A percentile compares a stretch with the other conserved stretches of the same genome.
phyloP scores from a whole-genome alignment of 2,888 invertebrate genomes.

The Drosophila yooni region DNA sequence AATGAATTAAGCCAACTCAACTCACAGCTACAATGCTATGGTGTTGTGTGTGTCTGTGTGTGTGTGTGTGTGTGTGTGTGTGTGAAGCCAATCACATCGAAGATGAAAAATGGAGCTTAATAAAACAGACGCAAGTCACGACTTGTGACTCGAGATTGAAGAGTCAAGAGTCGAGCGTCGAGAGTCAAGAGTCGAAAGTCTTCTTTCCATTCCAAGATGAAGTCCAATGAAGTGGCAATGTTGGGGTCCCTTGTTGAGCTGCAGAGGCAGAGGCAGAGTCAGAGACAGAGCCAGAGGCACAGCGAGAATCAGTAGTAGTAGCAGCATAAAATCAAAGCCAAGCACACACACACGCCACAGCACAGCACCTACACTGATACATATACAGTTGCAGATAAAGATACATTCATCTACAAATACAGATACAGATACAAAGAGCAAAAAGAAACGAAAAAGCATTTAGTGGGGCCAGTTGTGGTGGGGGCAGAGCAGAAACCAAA shows the following conservation, averaged over 20 bases:
- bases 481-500: constrained; percentile 9
- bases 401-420: constrained; percentile 34
- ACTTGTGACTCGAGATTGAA: neutral
- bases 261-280: neutral
- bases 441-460: constrained; percentile 58
- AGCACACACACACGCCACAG: constrained; percentile 37
- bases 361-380: neutral
- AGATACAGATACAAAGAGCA: constrained; percentile 26
- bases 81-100: constrained; percentile 38
- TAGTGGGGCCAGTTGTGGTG: constrained; percentile 7
- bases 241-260: constrained; percentile 3
- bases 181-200: neutral
- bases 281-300: neutral
- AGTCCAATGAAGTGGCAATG: constrained; percentile 43
- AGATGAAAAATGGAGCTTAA: constrained; percentile 48
- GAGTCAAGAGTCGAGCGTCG: neutral
- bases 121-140: constrained; percentile 21
- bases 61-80: neutral
- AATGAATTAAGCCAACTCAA: constrained; percentile 6
- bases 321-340: constrained; percentile 65
- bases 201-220: constrained; percentile 38
- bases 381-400: constrained; percentile 27
- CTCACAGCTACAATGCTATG: neutral
- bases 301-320: neutral
- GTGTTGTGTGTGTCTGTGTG: neutral